Evolutionary conservation across 1,140 invertebrate species (phyloP).

Genomic region (Panagrolaimus sp.): DNA sequence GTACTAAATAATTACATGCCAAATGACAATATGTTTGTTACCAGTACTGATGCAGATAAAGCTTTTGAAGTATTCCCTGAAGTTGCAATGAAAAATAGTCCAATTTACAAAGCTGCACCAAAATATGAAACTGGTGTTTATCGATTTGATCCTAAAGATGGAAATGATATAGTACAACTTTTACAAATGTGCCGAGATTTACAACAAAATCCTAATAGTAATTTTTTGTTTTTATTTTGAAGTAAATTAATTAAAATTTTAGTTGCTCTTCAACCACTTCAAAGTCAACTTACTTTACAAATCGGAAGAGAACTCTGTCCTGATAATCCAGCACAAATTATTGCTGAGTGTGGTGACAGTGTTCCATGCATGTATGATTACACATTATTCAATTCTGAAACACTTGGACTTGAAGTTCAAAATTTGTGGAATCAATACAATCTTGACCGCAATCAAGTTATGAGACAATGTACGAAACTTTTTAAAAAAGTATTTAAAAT

Average conservation of each 20-base stretch:
- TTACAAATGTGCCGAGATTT: slow-evolving; percentile 52
- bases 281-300: slow-evolving; percentile 32
- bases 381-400: slow-evolving; percentile 47
- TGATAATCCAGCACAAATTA: slow-evolving; percentile 50
- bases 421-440: slow-evolving; percentile 52
- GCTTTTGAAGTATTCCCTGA: slow-evolving; percentile 53
- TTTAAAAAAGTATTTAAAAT: neutral
- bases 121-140: slow-evolving; percentile 40
- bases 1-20: slow-evolving; percentile 7
- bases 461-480: slow-evolving; percentile 39
- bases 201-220: slow-evolving; percentile 44
- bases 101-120: slow-evolving; percentile 40
- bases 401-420: slow-evolving; percentile 43
- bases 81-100: slow-evolving; percentile 43
- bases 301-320: slow-evolving; percentile 44
- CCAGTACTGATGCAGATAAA: slow-evolving; percentile 45
- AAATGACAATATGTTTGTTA: slow-evolving; percentile 46
- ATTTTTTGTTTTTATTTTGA: neutral
- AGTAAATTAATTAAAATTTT: slow-evolving; percentile 22
- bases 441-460: slow-evolving; percentile 42
- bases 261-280: slow-evolving; percentile 51
- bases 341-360: slow-evolving; percentile 48
- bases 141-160: slow-evolving; percentile 38
- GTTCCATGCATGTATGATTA: slow-evolving; percentile 53
- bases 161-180: slow-evolving; percentile 44